Base-by-base conservation (phyloP, 2,888 invertebrate genomes). In the Drosophila mimica region DNA sequence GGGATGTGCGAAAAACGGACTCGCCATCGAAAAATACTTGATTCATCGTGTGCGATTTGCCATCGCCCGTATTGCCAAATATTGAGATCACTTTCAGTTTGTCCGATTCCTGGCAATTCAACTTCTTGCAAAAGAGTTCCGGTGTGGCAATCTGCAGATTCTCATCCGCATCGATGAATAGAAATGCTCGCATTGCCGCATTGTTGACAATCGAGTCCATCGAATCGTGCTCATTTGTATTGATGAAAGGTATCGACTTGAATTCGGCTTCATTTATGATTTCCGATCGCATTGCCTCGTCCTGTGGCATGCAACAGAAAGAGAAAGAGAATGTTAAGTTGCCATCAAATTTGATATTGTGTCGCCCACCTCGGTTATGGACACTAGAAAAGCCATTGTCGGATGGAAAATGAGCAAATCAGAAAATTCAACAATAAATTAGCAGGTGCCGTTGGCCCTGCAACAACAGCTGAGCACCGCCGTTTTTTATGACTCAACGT, bases 41-140 rank as follows among this genome's bases (percentile, higher is more conserved):
- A 92, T 97, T 97, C 88, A 97, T 93, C 0, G 96, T 96, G 88
- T 96, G 95, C 4, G 97, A 97, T 93, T 97, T 97, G 3, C 97
- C 97, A 93, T 97, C 97, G 0, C 97, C 97, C 0, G 96, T 96
- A 89, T 97, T 97, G 4, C 97, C 97, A 93, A 97, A 96, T 88
- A 97, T 96, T 15, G 97, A 96, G 0, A 97, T 95, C 20, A 97
- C 97, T 93, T 97, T 97, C 17, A 97, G 95, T 92, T 95, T 95
- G 34, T 93, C 93, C 53, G 92, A 93, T 51, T 94, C 93, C 9
- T 82, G 80, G 62, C 92, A 93, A 38, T 81, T 81, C 1, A 92
- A 77, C 74, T 89, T 90, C 73, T 90, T 91, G 89, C 90, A 96
- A 95, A 84, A 95, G 92, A 90, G 52, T 72, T 95, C 94, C 3